Evolutionary conservation across 2,888 invertebrate genomes (phyloP).

Genomic region (Conus canariensis): DNA sequence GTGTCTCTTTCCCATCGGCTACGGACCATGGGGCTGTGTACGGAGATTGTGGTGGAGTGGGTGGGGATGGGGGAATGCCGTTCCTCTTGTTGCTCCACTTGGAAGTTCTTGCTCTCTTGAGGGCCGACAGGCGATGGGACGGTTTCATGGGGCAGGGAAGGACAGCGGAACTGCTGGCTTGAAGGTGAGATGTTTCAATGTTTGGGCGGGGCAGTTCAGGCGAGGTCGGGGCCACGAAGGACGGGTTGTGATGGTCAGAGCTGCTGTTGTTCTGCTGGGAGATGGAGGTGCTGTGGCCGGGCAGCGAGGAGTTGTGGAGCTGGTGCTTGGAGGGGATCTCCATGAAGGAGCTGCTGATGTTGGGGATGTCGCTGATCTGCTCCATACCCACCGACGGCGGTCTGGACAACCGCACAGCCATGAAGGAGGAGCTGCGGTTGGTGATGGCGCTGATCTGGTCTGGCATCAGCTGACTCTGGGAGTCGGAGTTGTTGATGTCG

Average conservation of each 20-base stretch:
- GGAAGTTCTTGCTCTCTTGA: not conserved
- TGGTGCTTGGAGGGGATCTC: conserved; percentile 25
- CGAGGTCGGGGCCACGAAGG: not conserved
- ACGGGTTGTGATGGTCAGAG: not conserved
- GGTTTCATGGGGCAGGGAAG: not conserved
- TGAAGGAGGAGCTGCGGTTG: conserved; percentile 29
- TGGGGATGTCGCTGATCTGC: conserved; percentile 32
- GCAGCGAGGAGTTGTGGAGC: not conserved
- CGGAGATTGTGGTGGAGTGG: not conserved
- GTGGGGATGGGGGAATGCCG: not conserved
- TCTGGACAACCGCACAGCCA: not conserved
- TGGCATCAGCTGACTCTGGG: not conserved
- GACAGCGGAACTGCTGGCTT: not conserved
- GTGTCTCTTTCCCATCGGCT: not conserved
- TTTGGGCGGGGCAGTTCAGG: not conserved
- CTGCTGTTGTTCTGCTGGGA: not conserved
- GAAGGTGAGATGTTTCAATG: not conserved
- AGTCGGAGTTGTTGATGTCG: not conserved
- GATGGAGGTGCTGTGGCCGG: conserved; percentile 14
- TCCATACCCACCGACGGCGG: not conserved
- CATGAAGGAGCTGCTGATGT: conserved; percentile 32
- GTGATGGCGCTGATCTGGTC: conserved; percentile 33
- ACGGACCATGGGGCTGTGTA: too few species aligned
- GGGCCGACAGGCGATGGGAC: not conserved
- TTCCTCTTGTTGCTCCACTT: not conserved